Evolutionary conservation across 1,140 invertebrate species (phyloP), one percentile per base, ranked within the genome.

Genomic region (Linepithema humile): DNA sequence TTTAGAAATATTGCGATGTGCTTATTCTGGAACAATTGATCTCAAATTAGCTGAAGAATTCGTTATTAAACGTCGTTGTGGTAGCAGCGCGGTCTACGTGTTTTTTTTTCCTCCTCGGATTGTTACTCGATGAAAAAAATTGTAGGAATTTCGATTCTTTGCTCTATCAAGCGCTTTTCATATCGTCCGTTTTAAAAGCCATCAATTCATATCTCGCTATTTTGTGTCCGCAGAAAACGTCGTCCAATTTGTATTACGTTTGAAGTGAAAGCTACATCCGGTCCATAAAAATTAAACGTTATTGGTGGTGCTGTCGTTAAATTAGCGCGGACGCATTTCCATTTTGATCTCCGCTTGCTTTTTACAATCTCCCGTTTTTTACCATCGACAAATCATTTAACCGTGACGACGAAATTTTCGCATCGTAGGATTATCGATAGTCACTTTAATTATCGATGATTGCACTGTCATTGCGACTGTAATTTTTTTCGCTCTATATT

Each of bases 341-440:
- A 60, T 29, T 9, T 50, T 50, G 40, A 48, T 64, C 60, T 32
- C n/a, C 57, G 57, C 10, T 45, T 17, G 40, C 38, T 48, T 65
- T 77, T 64, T 65, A 35, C 57, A 23, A 72, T 55, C 53, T 35
- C n/a, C 32, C 32, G 50, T 20, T 50, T 57, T n/a, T n/a, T n/a
- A n/a, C 70, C 55, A 77, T 77, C 29, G 23, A 48, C 29, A 40
- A 64, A 75, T 75, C 48, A 77, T 77, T 77, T 77, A 64, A 32
- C 40, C 6, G 35, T n/a, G 48, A 65, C 10, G n/a, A 65, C 12
- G 12, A 64, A 35, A 77, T 38, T 26, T 10, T 38, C 12, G 12
- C 17, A 9, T 50, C 29, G 29, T 35, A 38, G 12, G 20, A 50
- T 23, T 35, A 65, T 35, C 40, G 59, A 43, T 32, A 1, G 40